A percentile compares a stretch with the other conserved stretches of the same genome.
Evolutionary conservation across 2,888 invertebrate genomes (phyloP).

Genomic region (Hydroisotoma schaefferi): DNA sequence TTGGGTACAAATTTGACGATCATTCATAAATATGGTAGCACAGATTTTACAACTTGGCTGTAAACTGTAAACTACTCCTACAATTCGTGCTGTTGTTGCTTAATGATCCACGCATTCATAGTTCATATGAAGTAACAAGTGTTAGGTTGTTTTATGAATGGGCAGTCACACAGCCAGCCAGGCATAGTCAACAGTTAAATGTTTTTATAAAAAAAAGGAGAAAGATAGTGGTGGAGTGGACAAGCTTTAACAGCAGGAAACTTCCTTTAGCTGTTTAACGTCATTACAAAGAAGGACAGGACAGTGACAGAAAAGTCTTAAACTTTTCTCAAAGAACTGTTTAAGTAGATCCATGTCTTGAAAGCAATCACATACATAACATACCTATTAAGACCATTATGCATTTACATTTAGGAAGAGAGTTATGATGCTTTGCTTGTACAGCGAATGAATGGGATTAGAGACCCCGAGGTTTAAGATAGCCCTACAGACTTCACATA

Average conservation of each 20-base stretch:
- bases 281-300: background rate
- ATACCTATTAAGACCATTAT: background rate
- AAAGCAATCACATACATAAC: too few relatives aligned
- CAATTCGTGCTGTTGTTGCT: too few relatives aligned
- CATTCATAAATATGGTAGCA: too few relatives aligned
- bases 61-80: too few relatives aligned
- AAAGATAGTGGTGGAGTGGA: background rate
- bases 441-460: background rate
- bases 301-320: slow-evolving; percentile 8
- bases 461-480: too few relatives aligned
- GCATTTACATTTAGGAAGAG: background rate
- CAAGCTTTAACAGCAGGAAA: slow-evolving; percentile 13
- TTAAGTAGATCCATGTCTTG: too few relatives aligned
- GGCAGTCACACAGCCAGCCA: background rate
- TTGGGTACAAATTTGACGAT: too few relatives aligned
- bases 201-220: background rate
- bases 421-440: too few relatives aligned
- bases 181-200: background rate
- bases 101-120: too few relatives aligned
- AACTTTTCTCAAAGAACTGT: too few relatives aligned
- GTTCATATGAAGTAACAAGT: too few relatives aligned
- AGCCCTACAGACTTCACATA: background rate
- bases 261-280: slow-evolving; percentile 2
- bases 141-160: slow-evolving; percentile 5
- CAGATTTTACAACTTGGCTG: too few relatives aligned